These are phyloP conservation scores for Monoplex corrugatus DNA, from an alignment of 2,888 invertebrate genomes.

Conservation along the genomic window DNA sequence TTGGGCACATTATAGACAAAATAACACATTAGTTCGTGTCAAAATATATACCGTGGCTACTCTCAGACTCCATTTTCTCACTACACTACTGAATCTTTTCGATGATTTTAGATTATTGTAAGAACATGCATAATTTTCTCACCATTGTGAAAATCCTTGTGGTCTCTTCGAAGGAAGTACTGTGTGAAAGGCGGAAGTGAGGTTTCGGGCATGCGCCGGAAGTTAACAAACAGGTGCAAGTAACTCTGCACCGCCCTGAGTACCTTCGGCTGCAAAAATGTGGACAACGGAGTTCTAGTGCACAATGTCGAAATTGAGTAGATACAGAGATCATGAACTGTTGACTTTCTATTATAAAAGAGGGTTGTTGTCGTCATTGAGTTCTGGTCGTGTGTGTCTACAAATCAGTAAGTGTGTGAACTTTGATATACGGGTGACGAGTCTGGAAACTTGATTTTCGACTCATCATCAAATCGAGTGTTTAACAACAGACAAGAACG, in stretches of 20 bases:
- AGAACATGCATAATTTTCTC: too few relatives aligned
- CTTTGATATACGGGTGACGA: background rate
- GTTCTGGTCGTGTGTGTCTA: background rate
- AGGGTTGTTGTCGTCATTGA: background rate
- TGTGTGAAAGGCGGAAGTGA: background rate
- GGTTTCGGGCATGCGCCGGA: slow-evolving; percentile 42
- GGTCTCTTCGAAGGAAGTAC: background rate
- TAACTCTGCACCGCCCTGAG: slow-evolving; percentile 45
- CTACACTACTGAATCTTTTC: too few relatives aligned
- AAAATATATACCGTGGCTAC: too few relatives aligned
- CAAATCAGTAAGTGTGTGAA: background rate
- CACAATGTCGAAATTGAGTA: slow-evolving; percentile 32
- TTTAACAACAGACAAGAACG: background rate
- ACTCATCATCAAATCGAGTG: slow-evolving; percentile 8
- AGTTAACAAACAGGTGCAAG: slow-evolving; percentile 47
- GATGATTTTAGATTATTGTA: too few relatives aligned
- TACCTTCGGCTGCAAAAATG: slow-evolving; percentile 34
- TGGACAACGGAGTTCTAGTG: slow-evolving; percentile 4
- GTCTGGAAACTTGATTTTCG: slow-evolving; percentile 10
- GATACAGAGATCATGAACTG: slow-evolving; percentile 21
- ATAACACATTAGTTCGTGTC: too few relatives aligned
- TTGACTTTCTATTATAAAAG: slow-evolving; percentile 29
- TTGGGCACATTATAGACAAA: too few relatives aligned
- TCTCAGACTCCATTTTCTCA: too few relatives aligned
- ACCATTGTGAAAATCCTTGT: slow-evolving; percentile 36